Evolutionary conservation across 2,113 vertebrate genomes (phyloP), one percentile per base, ranked within the genome.

Genomic region (Xenopus laevis): DNA sequence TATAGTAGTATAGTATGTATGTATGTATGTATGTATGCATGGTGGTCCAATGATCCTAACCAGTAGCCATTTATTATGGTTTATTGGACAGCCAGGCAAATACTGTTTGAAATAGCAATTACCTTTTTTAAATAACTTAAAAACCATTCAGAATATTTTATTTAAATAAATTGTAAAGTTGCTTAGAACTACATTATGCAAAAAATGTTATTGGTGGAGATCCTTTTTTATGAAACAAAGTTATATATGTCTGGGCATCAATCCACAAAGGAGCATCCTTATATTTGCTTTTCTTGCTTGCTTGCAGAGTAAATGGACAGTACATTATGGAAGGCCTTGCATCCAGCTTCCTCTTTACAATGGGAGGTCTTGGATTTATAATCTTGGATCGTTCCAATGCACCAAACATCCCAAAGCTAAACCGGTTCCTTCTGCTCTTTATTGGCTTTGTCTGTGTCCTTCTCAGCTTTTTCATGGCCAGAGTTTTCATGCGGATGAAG

Each of bases 401-500:
- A 0, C 97, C 97, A 21, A 98, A 98, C 86, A 98, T 99, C 84
- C 97, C 97, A 46, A 98, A 98, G 82, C 88, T 99, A 79, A 99
- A 99, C 80, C 94, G 97, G 71, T 99, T 98, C 90, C 91, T 99
- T 72, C 81, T 99, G 65, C 91, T 99, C 13, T 99, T 99, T 83
- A 98, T 99, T 76, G 97, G 97, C 16, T 98, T 98, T 66, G 94
- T 99, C 81, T 98, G 97, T 0, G 97, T 99, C 17, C 92, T 99
- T 12, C 85, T 99, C 84, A 98, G 97, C 84, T 99, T 99, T 86
- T 99, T 99, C 91, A 99, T 98, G 97, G 97, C 97, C 71, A 89
- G 97, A 83, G 96, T 98, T 55, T 99, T 99, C 87, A 99, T 99
- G 97, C 94, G 97, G 79, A 98, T 99, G 96, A 99, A 99, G 81